phyloP scores from a whole-genome alignment of 2,113 vertebrate species.

The Cryptomyrus ogoouensis region DNA sequence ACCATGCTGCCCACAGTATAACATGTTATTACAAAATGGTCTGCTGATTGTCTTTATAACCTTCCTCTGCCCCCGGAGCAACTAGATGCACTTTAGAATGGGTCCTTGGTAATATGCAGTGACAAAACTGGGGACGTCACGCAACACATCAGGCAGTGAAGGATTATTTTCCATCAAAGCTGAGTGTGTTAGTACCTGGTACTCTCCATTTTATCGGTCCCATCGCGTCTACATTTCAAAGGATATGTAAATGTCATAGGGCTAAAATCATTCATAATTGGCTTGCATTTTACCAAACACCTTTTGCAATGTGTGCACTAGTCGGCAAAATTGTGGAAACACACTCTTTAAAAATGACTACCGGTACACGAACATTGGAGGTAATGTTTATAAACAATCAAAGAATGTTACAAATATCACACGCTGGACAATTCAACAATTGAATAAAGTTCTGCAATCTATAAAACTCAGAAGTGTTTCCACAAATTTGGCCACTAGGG shows the following conservation, averaged over 20 bases:
- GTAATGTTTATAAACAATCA: too few relatives aligned
- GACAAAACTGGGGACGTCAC: not conserved
- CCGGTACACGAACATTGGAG: too few relatives aligned
- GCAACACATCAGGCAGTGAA: not conserved
- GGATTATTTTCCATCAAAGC: not conserved
- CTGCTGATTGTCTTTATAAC: not conserved
- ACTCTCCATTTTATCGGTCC: not conserved
- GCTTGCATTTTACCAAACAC: not conserved
- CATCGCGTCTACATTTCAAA: not conserved
- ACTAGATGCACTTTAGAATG: not conserved
- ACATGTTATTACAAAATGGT: not conserved
- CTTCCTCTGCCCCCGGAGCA: not conserved
- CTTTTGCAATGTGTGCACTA: not conserved
- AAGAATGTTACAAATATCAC: too few relatives aligned
- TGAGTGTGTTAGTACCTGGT: not conserved
- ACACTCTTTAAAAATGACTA: too few relatives aligned
- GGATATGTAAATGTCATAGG: not conserved
- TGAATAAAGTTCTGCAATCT: too few relatives aligned
- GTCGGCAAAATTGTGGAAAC: too few relatives aligned
- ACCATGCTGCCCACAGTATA: not conserved
- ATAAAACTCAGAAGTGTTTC: too few relatives aligned
- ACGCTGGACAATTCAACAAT: too few relatives aligned
- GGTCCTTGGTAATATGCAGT: not conserved
- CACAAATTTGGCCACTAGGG: too few relatives aligned
- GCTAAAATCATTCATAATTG: not conserved